phyloP scores from a whole-genome alignment of 2,797 vertebrate genomes.

The Thunnus albacares region DNA sequence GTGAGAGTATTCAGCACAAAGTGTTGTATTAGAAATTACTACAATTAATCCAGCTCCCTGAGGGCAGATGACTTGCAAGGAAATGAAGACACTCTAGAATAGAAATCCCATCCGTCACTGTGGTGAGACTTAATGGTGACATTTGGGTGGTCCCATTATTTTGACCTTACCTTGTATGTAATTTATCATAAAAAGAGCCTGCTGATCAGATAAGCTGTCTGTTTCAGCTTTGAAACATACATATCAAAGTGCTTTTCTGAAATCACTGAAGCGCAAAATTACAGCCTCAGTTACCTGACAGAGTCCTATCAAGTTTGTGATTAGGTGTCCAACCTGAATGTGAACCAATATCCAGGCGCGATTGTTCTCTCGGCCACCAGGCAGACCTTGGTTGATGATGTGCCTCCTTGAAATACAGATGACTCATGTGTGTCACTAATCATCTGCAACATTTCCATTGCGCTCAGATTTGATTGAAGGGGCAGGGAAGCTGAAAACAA shows the following conservation, averaged over 20 bases:
- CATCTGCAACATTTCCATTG: conserved; percentile 44
- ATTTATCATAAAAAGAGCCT: conserved; percentile 68
- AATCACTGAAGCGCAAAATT: conserved; percentile 79
- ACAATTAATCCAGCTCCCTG: conserved; percentile 67
- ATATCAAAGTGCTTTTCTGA: conserved; percentile 74
- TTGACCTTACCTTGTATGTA: conserved; percentile 64
- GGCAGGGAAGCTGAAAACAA: conserved; percentile 29
- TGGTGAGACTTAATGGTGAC: conserved; percentile 57
- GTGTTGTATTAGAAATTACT: conserved; percentile 63
- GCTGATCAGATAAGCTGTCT: conserved; percentile 68
- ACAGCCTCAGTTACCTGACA: conserved; percentile 67
- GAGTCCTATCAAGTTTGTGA: conserved; percentile 73
- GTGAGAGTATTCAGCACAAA: conserved; percentile 46
- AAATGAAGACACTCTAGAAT: conserved; percentile 61
- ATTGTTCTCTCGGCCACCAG: conserved; percentile 51
- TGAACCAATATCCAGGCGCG: conserved; percentile 53
- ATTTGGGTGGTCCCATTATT: conserved; percentile 64
- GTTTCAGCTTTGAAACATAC: conserved; percentile 70
- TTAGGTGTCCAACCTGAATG: conserved; percentile 65
- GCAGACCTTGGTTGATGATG: conserved; percentile 35
- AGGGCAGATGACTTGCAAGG: conserved; percentile 57
- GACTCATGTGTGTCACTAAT: conserved; percentile 54
- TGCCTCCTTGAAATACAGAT: conserved; percentile 64
- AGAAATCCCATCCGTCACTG: conserved; percentile 61
- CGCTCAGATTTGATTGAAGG: conserved; percentile 19